Base-by-base conservation (phyloP, 1,140 invertebrate genomes). In the Tyrophagus putrescentiae region DNA sequence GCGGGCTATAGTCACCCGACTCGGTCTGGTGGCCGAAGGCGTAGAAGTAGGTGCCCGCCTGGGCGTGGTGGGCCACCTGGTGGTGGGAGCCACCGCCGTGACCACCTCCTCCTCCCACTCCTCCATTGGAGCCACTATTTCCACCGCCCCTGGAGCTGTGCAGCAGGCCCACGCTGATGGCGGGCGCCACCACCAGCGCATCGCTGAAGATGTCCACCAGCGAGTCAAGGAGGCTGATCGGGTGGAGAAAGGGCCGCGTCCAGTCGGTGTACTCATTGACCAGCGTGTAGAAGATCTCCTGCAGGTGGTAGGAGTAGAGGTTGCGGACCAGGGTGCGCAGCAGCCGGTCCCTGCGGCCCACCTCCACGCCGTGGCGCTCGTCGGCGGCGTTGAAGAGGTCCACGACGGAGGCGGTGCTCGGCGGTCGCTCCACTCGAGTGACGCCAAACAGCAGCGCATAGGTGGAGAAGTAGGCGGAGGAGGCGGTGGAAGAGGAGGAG, bases 201-300 rank as follows among this genome's bases (percentile, higher is more conserved):
- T 98, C 95, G 41, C 85, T 87, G 2, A 98, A 74, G 1, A 93
- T 84, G 69, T 94, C 87, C 53, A 96, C 74, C 0, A 92, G 89
- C 72, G 91, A 88, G 71, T 97, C 90, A 36, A 92, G 79, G 0
- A 92, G 85, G 72, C 85, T 86, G 65, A 90, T 85, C 27, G 88
- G 87, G 78, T 93, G 87, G 67, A 89, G 85, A 6, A 89, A 82
- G 4, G 90, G 86, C 64, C 85, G 78, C 68, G 93, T 89, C 92
- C 92, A 96, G 70, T 96, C 90, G 2, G 89, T 95, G 72, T 98
- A 98, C 70, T 97, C 90, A 72, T 97, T 95, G 64, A 95, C 84
- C 25, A 94, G 83, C 36, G 93, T 95, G 67, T 93, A 90, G 74
- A 93, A 94, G 70, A 98, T 95, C 74, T 97, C 92, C 67, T 89